These are phyloP conservation scores for Sinonovacula constricta DNA, from an alignment of 1,140 invertebrate genomes.

Conservation along the genomic window DNA sequence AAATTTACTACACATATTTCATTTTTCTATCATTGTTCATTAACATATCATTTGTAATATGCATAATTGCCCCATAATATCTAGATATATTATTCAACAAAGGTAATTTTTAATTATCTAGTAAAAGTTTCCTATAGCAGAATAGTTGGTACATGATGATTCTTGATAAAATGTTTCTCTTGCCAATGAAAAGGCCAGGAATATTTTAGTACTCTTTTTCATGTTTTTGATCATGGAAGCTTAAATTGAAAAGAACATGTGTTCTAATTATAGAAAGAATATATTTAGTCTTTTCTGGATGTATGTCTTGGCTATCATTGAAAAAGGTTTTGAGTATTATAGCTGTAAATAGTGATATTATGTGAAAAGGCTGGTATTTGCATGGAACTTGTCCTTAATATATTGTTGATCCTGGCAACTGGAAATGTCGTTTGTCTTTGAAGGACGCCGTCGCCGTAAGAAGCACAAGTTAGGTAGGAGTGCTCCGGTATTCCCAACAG, in stretches of 20 bases:
- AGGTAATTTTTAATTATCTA: too few species aligned
- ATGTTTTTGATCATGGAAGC: neutral
- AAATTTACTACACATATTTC: too few species aligned
- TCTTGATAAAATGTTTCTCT: too few species aligned
- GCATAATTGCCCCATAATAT: too few species aligned
- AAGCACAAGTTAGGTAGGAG: conserved; percentile 36
- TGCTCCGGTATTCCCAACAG: conserved; percentile 32
- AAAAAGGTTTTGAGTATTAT: neutral
- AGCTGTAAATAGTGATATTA: neutral
- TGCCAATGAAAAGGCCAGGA: too few species aligned
- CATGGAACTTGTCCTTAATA: neutral
- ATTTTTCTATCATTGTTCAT: too few species aligned
- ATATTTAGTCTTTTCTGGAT: neutral
- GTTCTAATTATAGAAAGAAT: neutral
- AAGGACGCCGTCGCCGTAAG: conserved; percentile 50
- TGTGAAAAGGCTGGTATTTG: neutral
- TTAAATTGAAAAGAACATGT: neutral
- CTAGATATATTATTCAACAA: too few species aligned
- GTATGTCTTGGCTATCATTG: neutral
- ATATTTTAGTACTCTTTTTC: neutral
- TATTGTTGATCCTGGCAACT: neutral
- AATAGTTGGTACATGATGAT: too few species aligned
- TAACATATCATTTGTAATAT: too few species aligned
- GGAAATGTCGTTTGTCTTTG: conserved; percentile 41
- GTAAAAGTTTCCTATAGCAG: too few species aligned